Base-by-base conservation (phyloP, 2,113 vertebrate genomes). In the Notarius lentiginosus region DNA sequence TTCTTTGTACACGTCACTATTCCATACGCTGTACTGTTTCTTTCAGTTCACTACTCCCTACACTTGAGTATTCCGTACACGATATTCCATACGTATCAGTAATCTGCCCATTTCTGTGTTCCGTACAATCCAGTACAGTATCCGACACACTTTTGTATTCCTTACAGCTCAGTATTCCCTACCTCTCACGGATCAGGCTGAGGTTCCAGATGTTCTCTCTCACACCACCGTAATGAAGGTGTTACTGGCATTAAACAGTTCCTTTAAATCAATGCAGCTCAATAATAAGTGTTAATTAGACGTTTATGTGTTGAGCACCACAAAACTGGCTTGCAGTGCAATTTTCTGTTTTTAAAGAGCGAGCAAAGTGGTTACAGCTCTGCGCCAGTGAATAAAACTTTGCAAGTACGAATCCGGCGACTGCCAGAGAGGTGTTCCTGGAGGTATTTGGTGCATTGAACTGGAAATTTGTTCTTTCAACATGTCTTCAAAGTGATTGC, bases 121-220 rank as follows among this genome's bases (percentile, higher is more conserved):
- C 6, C 18, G 7, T 61, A 61, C 20, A 61, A 4, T 9, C 15
- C n/a, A 30, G 12, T 15, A 30, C 30, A 18, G 6, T 72, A 9
- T 47, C 6, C 14, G 7, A 18, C 17, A 20, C 17, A 47, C 17
- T 7, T 72, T n/a, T 20, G 30, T 18, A 70, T 17, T 34, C 30
- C 4, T 11, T 30, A 30, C 65, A 30, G 11, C 27, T 68, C 27
- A 30, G 18, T 51, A 0, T 76, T 76, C 49, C 22, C 9, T 24
- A 12, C 20, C 9, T 11, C 11, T 24, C 73, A 30, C 18, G 30
- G 47, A n/a, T 27, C n/a, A 14, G n/a, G 65, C 14, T 12, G 30
- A 75, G 83, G 83, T 84, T 58, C 70, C 70, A 60, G 70, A 49
- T 84, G 11, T 63, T 85, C 56, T 34, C 41, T 17, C 10, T 47